Evolutionary conservation across 2,113 vertebrate genomes (phyloP).

Genomic region (Tetrax tetrax): DNA sequence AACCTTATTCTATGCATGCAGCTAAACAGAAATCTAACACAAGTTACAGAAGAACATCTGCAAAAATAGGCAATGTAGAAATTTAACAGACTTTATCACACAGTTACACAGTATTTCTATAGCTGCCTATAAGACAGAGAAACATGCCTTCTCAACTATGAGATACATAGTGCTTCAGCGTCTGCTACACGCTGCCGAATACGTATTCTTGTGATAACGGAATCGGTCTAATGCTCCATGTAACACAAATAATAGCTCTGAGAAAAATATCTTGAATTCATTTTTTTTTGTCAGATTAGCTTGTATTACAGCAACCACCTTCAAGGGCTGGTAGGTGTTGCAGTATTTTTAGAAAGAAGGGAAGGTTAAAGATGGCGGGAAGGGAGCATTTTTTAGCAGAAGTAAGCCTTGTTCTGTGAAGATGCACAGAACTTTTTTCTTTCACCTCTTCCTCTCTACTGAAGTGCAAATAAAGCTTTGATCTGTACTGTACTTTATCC

Average conservation of each 20-base stretch:
- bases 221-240: background rate
- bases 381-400: background rate
- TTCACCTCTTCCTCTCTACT: background rate
- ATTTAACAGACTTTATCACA: background rate
- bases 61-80: background rate
- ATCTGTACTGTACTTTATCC: background rate
- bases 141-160: background rate
- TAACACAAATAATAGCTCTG: background rate
- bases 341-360: background rate
- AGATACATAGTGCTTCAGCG: background rate
- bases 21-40: background rate
- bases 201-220: background rate
- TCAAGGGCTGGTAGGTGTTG: background rate
- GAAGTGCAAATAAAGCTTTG: background rate
- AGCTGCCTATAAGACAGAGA: background rate
- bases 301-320: background rate
- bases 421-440: background rate
- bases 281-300: background rate
- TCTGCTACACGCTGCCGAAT: background rate
- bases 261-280: background rate
- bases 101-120: background rate
- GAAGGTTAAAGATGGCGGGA: background rate
- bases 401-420: background rate
- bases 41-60: background rate
- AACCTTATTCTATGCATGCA: background rate